Evolutionary conservation across 2,113 vertebrate species (phyloP), one percentile per base, ranked within the genome.

Genomic region (Scophthalmus maximus): DNA sequence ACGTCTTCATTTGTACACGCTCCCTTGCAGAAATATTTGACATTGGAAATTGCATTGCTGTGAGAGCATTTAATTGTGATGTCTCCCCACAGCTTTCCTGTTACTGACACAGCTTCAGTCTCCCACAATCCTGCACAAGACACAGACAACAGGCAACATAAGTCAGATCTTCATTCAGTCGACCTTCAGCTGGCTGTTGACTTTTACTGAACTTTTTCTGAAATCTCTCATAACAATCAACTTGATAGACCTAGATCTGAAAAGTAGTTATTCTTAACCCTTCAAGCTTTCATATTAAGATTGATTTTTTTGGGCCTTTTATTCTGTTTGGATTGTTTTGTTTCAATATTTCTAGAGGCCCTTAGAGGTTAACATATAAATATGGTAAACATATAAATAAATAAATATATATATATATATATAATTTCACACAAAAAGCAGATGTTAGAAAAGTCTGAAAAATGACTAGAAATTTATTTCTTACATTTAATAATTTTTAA

Each of bases 1-100:
- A 89, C 0, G 55, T 91, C 77, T 17, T 56, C 0, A 8, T 73
- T 0, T 3, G 0, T 0, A 56, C 90, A 91, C 0, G 0, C 0
- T 8, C 1, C 56, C 6, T 58, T 86, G 79, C 87, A 90, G 59
- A 91, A 90, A 59, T 90, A 91, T 77, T 91, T 91, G 20, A 65
- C 0, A 3, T 86, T 82, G 44, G 5, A 7, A 36, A 4, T 1
- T 23, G 77, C 77, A 1, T 73, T 5, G 2, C 3, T 0, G 20
- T 78, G 73, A 52, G 68, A 65, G 70, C 86, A 90, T n/a, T 1
- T 14, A 50, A 90, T 76, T 42, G 0, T 49, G 7, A 88, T 11
- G 0, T 22, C 0, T 0, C 23, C 0, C n/a, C 71, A 79, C 18
- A 22, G 20, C 17, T 0, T 4, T 83, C 57, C 85, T 51, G 29